Base-by-base conservation (phyloP, 2,797 vertebrate species). In the Argya squamiceps region DNA sequence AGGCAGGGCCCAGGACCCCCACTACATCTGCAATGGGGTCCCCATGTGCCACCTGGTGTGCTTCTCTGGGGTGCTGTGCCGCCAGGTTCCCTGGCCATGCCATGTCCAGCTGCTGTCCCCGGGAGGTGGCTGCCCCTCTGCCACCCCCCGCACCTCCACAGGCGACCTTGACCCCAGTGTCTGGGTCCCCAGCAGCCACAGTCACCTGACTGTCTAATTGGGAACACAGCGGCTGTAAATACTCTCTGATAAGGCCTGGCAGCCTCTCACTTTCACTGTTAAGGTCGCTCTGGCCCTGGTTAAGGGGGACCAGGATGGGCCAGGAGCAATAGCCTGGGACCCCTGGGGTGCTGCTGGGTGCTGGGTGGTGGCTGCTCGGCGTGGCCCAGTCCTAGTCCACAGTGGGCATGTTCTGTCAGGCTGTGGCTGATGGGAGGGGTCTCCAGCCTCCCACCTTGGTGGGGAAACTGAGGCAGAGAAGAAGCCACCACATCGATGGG, bases 141-240 rank as follows among this genome's bases (percentile, higher is more conserved):
- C 47, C 39, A 70, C 65, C 84, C 39, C 49, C 49, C 17, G 2
- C 12, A 37, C 37, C 20, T 37, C 43, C 41, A 36, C 55, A 7
- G 0, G 24, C 15, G 94, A 97, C 97, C 97, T 98, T 97, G 96
- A 98, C 97, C 97, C 92, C 37, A 7, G 68, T 53, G 96, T 97
- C 97, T 97, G 97, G 97, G 97, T 97, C 97, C 92, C 79, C 91
- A 92, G 94, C 96, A 88, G 92, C 93, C 44, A 60, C 67, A 91
- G 97, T 98, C 98, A 98, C 96, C 97, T 98, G 97, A 98, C 97
- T 87, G 93, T 91, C 92, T 97, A 96, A 97, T 96, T 97, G 96
- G 96, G 96, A 97, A 96, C 97, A 97, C 96, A 89, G 96, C 76
- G 96, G 97, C 97, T 96, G 97, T 97, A 97, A 97, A 97, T 97